A percentile compares a stretch with the other conserved stretches of the same genome.
Conservation (phyloP, 2,113 vertebrate species). For the Ictalurus punctatus region DNA sequence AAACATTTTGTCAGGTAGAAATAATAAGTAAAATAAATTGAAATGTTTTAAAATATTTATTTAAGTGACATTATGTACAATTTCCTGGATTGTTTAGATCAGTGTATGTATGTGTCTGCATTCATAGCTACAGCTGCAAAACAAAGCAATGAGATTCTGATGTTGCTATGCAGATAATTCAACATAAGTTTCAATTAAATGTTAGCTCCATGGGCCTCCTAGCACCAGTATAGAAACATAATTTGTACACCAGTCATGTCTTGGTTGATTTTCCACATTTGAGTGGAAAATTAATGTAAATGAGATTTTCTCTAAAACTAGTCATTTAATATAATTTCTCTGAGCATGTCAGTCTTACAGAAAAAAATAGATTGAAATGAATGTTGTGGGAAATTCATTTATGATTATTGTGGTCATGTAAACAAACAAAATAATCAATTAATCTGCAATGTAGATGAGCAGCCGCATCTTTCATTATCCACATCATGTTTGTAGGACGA, state of each 20-base stretch:
- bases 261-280: background rate
- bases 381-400: slow-evolving; percentile 22
- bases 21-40: no score
- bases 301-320: background rate
- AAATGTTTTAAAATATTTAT: no score
- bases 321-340: background rate
- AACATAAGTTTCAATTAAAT: background rate
- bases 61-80: no score
- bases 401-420: slow-evolving; percentile 1
- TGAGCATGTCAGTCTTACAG: background rate
- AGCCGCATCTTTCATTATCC: slow-evolving; percentile 1
- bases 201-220: background rate
- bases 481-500: background rate
- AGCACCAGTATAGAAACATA: background rate
- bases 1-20: no score
- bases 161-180: background rate
- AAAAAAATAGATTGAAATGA: background rate
- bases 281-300: background rate
- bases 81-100: no score
- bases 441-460: slow-evolving; percentile 2
- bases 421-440: slow-evolving; percentile 42
- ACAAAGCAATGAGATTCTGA: background rate
- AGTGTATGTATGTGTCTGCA: no score
- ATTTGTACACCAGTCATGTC: background rate
- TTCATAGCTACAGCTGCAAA: background rate